Evolutionary conservation across 2,797 vertebrate genomes (phyloP).

Genomic region (Channa striata): DNA sequence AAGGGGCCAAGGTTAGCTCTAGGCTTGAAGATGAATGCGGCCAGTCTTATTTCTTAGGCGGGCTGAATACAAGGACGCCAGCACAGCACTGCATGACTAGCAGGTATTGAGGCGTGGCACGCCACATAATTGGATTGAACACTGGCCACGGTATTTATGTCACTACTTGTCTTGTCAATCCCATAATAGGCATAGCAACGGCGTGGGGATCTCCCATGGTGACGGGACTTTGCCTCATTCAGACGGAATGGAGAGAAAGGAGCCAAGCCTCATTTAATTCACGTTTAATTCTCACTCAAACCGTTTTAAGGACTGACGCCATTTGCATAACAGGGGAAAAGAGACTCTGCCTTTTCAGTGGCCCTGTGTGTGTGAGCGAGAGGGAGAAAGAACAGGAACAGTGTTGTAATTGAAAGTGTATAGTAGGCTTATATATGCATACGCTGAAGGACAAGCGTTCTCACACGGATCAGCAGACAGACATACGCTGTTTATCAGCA

Average conservation of each 20-base stretch:
- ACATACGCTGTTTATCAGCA: constrained; percentile 60
- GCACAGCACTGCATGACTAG: constrained; percentile 89
- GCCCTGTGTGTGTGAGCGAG: constrained; percentile 47
- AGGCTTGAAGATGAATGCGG: constrained; percentile 66
- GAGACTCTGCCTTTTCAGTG: constrained; percentile 87
- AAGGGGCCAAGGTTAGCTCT: constrained; percentile 66
- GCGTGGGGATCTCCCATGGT: constrained; percentile 88
- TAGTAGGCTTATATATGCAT: constrained; percentile 82
- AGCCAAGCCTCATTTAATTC: constrained; percentile 94
- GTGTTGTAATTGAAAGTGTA: constrained; percentile 82
- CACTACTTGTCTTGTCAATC: constrained; percentile 99
- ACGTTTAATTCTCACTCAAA: constrained; percentile 95
- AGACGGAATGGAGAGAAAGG: constrained; percentile 83
- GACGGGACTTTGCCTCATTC: constrained; percentile 88
- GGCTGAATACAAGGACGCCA: constrained; percentile 94
- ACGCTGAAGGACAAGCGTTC: constrained; percentile 79
- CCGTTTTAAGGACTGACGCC: constrained; percentile 86
- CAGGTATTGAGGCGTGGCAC: constrained; percentile 95
- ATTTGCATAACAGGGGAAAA: constrained; percentile 97
- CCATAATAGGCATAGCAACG: constrained; percentile 94
- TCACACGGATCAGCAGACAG: constrained; percentile 84
- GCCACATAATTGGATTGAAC: constrained; percentile 98
- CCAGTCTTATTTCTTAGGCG: constrained; percentile 73
- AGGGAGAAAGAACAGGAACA: constrained; percentile 71
- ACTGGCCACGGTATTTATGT: constrained; percentile 96